A percentile compares a stretch with the other conserved stretches of the same genome.
phyloP scores from a whole-genome alignment of 2,113 vertebrate species.

The Sylvicapra grimmia region DNA sequence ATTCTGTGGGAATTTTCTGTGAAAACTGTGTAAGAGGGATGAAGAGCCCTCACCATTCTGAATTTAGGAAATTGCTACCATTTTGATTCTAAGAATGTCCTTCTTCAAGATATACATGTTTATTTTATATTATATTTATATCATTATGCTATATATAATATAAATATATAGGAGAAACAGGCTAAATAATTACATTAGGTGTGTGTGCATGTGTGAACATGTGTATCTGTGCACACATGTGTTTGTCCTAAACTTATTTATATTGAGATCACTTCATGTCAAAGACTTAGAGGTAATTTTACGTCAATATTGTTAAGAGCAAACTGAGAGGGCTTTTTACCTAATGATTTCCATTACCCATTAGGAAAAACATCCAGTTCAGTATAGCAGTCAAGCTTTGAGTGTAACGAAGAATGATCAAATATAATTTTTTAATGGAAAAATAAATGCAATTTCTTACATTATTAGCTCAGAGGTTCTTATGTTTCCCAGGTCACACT shows the following conservation, averaged over 20 bases:
- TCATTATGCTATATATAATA: neutral
- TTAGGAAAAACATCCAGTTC: neutral
- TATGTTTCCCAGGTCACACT: neutral
- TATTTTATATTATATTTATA: neutral
- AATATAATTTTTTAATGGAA: neutral
- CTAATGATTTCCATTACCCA: neutral
- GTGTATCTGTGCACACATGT: neutral
- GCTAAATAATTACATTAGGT: neutral
- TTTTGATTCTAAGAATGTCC: neutral
- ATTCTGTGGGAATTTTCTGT: neutral
- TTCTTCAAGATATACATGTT: neutral
- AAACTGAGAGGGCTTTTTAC: neutral
- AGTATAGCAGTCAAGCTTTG: neutral
- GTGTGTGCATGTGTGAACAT: neutral
- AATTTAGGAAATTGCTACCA: neutral
- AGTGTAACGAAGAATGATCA: neutral
- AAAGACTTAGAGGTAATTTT: neutral
- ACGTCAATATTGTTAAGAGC: neutral
- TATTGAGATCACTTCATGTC: neutral
- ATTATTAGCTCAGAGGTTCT: neutral
- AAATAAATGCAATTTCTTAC: neutral
- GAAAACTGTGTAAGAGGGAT: neutral
- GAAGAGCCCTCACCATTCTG: neutral
- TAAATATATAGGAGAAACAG: neutral
- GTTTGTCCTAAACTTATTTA: neutral